Evolutionary conservation across 2,113 vertebrate genomes (phyloP).

Genomic region (Mobula hypostoma): DNA sequence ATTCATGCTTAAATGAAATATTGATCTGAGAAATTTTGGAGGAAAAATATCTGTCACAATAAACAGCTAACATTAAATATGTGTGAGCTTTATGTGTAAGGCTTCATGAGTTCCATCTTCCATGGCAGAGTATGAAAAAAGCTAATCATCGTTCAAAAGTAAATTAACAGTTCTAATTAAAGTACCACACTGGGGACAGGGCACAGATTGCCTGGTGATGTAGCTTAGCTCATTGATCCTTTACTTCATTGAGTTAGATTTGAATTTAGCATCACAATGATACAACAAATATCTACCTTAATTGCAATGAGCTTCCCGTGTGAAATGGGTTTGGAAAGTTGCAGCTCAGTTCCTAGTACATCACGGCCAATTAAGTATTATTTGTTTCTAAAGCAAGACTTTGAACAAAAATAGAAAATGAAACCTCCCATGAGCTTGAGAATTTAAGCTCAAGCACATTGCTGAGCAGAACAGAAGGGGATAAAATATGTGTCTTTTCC

Average conservation of each 20-base stretch:
- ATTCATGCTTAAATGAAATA: conserved; percentile 10
- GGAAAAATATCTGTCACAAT: background rate
- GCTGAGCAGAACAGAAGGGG: background rate
- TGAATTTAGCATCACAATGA: background rate
- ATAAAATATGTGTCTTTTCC: background rate
- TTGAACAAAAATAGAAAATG: background rate
- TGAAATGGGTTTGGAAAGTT: background rate
- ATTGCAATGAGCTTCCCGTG: background rate
- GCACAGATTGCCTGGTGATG: background rate
- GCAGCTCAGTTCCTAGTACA: background rate
- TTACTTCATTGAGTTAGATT: background rate
- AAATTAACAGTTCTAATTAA: background rate
- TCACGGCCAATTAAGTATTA: background rate
- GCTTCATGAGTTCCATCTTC: background rate
- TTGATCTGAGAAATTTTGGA: background rate
- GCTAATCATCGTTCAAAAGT: conserved; percentile 11
- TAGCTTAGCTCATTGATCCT: background rate
- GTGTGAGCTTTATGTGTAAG: background rate
- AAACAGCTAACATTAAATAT: background rate
- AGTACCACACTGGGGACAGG: background rate
- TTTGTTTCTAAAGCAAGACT: background rate
- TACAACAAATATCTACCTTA: background rate
- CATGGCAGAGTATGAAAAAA: background rate
- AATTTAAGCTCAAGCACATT: background rate
- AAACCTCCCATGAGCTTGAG: background rate